phyloP scores from a whole-genome alignment of 2,113 vertebrate genomes.

The Hippocampus abdominalis region DNA sequence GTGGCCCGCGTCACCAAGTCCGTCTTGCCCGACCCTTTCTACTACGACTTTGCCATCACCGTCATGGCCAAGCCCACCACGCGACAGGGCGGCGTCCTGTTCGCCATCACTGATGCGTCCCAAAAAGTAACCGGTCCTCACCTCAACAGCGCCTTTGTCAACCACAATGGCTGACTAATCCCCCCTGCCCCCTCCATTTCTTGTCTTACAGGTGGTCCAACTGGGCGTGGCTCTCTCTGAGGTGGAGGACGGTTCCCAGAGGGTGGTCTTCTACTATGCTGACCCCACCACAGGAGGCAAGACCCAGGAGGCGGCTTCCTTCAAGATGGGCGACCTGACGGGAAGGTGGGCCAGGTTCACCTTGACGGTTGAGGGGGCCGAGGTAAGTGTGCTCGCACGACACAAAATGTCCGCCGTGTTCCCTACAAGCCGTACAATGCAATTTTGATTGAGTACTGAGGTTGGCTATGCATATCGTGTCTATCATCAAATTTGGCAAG shows the following conservation, averaged over 20 bases:
- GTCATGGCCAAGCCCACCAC: slow-evolving; percentile 81
- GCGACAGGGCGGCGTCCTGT: slow-evolving; percentile 79
- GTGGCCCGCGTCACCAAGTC: slow-evolving; percentile 86
- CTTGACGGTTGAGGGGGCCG: slow-evolving; percentile 76
- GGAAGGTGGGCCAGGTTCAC: slow-evolving; percentile 86
- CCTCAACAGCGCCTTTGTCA: not conserved
- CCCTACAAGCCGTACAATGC: not conserved
- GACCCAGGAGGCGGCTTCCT: slow-evolving; percentile 83
- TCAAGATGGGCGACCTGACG: slow-evolving; percentile 86
- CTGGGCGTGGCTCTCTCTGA: slow-evolving; percentile 81
- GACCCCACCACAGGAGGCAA: slow-evolving; percentile 70
- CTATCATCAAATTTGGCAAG: no score
- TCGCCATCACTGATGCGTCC: slow-evolving; percentile 86
- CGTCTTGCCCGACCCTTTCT: slow-evolving; percentile 82
- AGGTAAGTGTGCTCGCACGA: slow-evolving; percentile 40
- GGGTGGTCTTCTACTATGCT: slow-evolving; percentile 85
- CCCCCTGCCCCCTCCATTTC: not conserved
- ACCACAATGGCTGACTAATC: not conserved
- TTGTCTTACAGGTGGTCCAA: slow-evolving; percentile 74
- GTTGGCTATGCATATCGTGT: no score
- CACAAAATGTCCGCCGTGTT: not conserved
- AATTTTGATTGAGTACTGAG: no score
- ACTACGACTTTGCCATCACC: slow-evolving; percentile 80
- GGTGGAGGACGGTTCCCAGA: slow-evolving; percentile 82
- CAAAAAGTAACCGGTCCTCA: slow-evolving; percentile 66